Evolutionary conservation across 2,888 invertebrate genomes (phyloP).

Genomic region (Axea sp.): DNA sequence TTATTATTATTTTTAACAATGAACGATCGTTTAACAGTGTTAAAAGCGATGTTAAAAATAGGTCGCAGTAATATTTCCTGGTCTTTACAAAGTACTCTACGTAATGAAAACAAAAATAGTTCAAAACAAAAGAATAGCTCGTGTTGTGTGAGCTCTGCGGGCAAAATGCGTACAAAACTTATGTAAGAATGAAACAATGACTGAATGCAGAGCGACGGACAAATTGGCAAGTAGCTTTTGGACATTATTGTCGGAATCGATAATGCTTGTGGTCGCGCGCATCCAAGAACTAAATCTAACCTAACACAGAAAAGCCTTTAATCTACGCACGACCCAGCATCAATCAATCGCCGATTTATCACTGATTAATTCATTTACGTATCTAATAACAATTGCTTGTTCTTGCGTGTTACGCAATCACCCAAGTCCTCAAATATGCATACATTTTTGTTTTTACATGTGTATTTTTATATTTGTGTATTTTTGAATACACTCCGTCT

Average conservation of each 20-base stretch:
- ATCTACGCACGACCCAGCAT: constrained; percentile 7
- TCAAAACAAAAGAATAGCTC: constrained; percentile 26
- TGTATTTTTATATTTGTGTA: no score
- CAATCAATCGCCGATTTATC: constrained; percentile 22
- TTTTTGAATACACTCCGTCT: no score
- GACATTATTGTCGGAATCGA: constrained; percentile 68
- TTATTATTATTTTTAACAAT: no score
- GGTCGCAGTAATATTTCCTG: constrained; percentile 1
- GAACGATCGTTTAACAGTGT: no score
- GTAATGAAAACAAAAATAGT: constrained; percentile 27
- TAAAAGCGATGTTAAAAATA: constrained; percentile 12
- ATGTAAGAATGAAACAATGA: constrained; percentile 22
- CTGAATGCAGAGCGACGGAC: constrained; percentile 58
- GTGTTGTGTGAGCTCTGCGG: not conserved
- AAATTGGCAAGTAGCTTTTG: constrained; percentile 68
- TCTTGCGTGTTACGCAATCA: not conserved
- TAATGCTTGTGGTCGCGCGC: constrained; percentile 71
- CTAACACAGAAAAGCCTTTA: constrained; percentile 54
- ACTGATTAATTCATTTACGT: constrained; percentile 15
- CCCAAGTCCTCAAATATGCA: not conserved
- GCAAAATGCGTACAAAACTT: constrained; percentile 36
- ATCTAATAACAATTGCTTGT: no score
- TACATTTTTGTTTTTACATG: no score
- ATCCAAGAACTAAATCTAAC: constrained; percentile 68
- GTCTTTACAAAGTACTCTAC: constrained; percentile 1